A percentile compares a stretch with the other conserved stretches of the same genome.
These are phyloP conservation scores for Polymixis lichenea DNA, from an alignment of 2,888 invertebrate genomes.

Conservation along the genomic window DNA sequence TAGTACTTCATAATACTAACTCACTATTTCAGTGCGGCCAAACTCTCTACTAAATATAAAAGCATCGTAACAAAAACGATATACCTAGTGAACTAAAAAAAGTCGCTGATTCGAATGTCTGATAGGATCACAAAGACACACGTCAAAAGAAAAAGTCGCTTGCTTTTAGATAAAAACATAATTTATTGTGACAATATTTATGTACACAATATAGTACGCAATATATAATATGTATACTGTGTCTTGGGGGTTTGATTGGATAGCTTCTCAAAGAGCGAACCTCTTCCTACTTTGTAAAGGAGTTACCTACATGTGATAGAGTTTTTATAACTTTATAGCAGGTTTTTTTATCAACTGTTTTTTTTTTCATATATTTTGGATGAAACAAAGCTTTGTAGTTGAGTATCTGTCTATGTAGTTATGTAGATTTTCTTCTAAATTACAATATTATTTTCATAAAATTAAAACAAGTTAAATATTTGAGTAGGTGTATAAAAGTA, in stretches of 20 bases:
- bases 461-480: not conserved
- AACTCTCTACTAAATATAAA: not conserved
- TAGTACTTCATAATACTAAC: no score
- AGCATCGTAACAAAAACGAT: not conserved
- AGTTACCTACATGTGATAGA: not conserved
- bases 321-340: not conserved
- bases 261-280: constrained; percentile 9
- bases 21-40: not conserved
- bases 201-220: no score
- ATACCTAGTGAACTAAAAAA: constrained; percentile 3
- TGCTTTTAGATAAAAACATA: constrained; percentile 15
- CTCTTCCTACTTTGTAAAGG: no score
- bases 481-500: not conserved
- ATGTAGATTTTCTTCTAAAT: not conserved
- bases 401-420: not conserved
- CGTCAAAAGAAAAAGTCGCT: not conserved
- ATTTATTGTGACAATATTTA: constrained; percentile 29
- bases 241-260: not conserved
- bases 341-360: not conserved
- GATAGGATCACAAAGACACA: not conserved
- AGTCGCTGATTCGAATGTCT: constrained; percentile 22
- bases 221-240: no score
- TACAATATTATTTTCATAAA: not conserved
- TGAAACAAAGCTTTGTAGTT: not conserved
- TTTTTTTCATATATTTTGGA: not conserved